Evolutionary conservation across 2,797 vertebrate genomes (phyloP), one percentile per base, ranked within the genome.

Genomic region (Oreortyx pictus): DNA sequence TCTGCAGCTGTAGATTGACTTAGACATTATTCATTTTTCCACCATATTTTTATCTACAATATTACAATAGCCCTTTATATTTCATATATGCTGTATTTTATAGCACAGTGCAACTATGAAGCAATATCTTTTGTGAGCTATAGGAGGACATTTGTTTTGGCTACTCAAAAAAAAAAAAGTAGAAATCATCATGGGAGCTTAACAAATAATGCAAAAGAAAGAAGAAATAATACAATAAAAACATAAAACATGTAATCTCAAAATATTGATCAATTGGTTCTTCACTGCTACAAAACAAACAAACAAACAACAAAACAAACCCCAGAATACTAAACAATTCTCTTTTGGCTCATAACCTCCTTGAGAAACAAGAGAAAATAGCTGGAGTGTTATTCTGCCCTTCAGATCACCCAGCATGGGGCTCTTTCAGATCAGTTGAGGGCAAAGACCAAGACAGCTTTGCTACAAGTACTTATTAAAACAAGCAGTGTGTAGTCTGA

Each of bases 101-200:
- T 9, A 62, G 8, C n/a, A 41, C 20, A 78, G 80, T 86, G 43
- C 7, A 94, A 78, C 82, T 68, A 73, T 16, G 9, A 85, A 12
- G 7, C 29, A 87, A 78, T 75, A 75, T 78, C 27, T 75, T 16
- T 75, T 81, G n/a, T 80, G n/a, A 43, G 23, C n/a, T 72, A 22
- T 78, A 61, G 75, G 73, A 90, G 86, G 22, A 85, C 18, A 60
- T 86, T 92, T 88, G 6, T 81, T 94, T 85, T 75, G 24, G 19
- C 75, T 86, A 83, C n/a, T 62, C 72, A 46, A 80, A 89, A 87
- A 59, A 60, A 90, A 81, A 64, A 37, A 41, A 41, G 49, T 6
- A 8, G 31, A 67, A 44, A 80, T 82, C 73, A 10, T 62, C 70
- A 62, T 14, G 31, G 24, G 25, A 49, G 3, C 2, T 84, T 85